A percentile compares a stretch with the other conserved stretches of the same genome.
Conservation (phyloP, 2,113 vertebrate genomes). For the Hystrix brachyura region DNA sequence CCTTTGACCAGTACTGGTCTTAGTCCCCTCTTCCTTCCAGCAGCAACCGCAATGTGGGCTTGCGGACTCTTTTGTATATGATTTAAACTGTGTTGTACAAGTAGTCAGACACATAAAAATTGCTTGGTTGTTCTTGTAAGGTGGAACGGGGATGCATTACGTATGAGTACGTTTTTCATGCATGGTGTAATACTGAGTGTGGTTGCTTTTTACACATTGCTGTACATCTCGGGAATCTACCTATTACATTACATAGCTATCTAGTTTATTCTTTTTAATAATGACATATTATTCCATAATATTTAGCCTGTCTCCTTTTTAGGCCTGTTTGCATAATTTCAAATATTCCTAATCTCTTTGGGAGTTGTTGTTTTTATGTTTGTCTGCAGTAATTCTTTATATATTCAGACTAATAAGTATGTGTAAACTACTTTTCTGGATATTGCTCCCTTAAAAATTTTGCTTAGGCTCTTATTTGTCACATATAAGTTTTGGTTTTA, state of each 20-base stretch:
- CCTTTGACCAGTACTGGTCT: neutral
- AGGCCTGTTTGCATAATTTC: neutral
- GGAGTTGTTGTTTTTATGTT: neutral
- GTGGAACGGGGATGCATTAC: neutral
- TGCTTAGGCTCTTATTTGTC: neutral
- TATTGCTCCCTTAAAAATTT: neutral
- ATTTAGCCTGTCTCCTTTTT: slow-evolving; percentile 14
- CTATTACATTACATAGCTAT: neutral
- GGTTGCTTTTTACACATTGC: slow-evolving; percentile 1
- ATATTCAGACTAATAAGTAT: neutral
- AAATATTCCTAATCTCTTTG: neutral
- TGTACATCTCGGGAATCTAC: neutral
- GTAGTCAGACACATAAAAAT: neutral
- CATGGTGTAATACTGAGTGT: neutral
- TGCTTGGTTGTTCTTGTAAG: neutral
- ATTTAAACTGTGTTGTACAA: neutral
- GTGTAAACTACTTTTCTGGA: neutral
- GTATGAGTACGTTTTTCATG: neutral
- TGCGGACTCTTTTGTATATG: neutral
- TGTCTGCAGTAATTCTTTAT: neutral
- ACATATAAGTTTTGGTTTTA: neutral
- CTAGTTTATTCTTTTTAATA: slow-evolving; percentile 16
- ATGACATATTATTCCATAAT: slow-evolving; percentile 14
- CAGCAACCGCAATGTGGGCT: neutral
- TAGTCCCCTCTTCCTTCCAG: neutral